Percentiles rank a stretch among this genome's conserved stretches.
Conservation (phyloP, 2,797 vertebrate species). For the Perodicticus potto region DNA sequence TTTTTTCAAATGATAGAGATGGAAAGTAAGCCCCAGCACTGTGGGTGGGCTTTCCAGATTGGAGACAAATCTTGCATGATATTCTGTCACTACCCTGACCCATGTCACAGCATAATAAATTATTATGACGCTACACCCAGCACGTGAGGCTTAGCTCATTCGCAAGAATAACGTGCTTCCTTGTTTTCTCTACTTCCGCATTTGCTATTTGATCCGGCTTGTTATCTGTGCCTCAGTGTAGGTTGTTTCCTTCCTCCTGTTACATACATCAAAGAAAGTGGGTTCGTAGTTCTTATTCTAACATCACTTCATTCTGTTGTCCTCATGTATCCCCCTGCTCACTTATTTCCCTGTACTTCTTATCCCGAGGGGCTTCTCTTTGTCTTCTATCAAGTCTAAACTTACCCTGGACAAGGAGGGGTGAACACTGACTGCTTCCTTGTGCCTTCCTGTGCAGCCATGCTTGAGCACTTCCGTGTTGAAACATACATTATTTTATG, state of each 20-base stretch:
- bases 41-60: background rate
- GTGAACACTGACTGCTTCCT: background rate
- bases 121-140: fast-evolving
- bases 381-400: background rate
- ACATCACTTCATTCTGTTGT: background rate
- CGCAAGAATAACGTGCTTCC: background rate
- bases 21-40: background rate
- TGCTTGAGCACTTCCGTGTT: background rate
- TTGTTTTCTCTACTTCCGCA: background rate
- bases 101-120: background rate
- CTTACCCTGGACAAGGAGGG: too few species aligned
- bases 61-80: background rate
- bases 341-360: background rate
- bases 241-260: background rate
- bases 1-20: background rate
- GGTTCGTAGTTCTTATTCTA: background rate
- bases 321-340: background rate
- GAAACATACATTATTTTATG: background rate
- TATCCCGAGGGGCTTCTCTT: background rate
- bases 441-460: too few species aligned
- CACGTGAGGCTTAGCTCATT: background rate
- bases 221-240: background rate
- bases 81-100: background rate
- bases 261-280: background rate
- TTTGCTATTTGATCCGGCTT: background rate